phyloP scores from a whole-genome alignment of 2,797 vertebrate genomes.

The Scolopax rusticola region DNA sequence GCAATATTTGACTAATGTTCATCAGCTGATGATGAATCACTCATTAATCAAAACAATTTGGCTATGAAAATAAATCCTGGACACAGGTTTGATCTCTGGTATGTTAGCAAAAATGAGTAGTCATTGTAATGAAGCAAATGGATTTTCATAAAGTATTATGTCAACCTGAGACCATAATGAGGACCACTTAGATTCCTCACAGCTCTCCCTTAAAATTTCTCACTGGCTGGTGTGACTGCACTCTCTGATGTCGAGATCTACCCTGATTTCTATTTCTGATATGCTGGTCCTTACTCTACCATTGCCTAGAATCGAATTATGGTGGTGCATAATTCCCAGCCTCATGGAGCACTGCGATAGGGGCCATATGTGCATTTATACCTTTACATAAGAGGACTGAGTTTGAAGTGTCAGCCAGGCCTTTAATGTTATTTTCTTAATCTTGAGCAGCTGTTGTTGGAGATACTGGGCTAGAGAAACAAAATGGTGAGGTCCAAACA shows the following conservation, averaged over 20 bases:
- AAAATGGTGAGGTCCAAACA: neutral
- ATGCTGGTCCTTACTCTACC: neutral
- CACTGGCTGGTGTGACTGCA: neutral
- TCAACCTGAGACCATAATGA: neutral
- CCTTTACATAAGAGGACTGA: neutral
- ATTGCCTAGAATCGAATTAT: neutral
- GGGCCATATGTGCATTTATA: neutral
- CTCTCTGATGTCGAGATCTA: neutral
- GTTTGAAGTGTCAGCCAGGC: neutral
- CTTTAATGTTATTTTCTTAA: slow-evolving; percentile 41
- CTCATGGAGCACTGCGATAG: neutral
- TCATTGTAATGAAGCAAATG: neutral
- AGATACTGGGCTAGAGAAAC: neutral
- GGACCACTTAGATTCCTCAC: neutral
- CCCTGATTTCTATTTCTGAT: neutral
- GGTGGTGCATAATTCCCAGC: neutral
- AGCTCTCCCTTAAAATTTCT: neutral
- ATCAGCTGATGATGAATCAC: neutral
- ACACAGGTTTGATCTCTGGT: neutral
- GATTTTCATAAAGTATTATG: neutral
- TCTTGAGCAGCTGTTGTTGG: slow-evolving; percentile 19
- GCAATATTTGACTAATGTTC: neutral
- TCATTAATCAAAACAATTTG: neutral
- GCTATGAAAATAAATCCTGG: neutral
- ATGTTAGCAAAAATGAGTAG: neutral